phyloP scores from a whole-genome alignment of 2,797 vertebrate genomes.

The Sciaenops ocellatus region DNA sequence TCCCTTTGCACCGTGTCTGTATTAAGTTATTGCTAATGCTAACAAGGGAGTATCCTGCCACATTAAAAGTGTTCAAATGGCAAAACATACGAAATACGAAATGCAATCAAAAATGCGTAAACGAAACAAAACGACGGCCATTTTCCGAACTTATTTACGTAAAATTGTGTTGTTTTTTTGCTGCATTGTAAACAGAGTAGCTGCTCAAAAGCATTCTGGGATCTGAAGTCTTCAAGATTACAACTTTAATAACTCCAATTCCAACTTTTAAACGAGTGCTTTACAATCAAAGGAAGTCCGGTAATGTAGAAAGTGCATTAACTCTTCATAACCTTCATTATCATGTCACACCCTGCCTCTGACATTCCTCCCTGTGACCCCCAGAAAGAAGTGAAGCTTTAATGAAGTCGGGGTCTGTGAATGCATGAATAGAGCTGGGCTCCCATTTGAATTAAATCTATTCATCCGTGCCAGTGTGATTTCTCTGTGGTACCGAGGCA shows the following conservation, averaged over 20 bases:
- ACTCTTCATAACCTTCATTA: conserved; percentile 67
- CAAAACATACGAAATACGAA: background rate
- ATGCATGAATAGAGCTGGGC: conserved; percentile 68
- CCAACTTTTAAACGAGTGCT: conserved; percentile 43
- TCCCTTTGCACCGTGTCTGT: too few species aligned
- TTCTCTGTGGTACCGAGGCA: conserved; percentile 65
- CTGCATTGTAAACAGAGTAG: background rate
- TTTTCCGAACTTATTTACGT: too few species aligned
- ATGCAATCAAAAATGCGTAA: background rate
- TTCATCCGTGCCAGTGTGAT: conserved; percentile 74
- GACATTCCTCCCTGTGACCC: conserved; percentile 62
- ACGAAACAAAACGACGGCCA: background rate
- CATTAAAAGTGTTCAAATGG: background rate
- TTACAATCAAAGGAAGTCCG: conserved; percentile 30
- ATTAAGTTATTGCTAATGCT: too few species aligned
- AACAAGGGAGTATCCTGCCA: too few species aligned
- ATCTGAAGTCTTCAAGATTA: conserved; percentile 2
- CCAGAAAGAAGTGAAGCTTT: conserved; percentile 60
- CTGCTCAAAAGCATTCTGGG: background rate
- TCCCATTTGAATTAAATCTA: conserved; percentile 76
- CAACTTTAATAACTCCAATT: conserved; percentile 24
- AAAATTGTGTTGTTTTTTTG: background rate
- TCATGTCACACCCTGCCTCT: conserved; percentile 47
- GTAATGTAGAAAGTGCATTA: conserved; percentile 61
- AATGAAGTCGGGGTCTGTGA: conserved; percentile 70